These are phyloP conservation scores for Scleropages formosus DNA, from an alignment of 2,797 vertebrate species.

Conservation along the genomic window DNA sequence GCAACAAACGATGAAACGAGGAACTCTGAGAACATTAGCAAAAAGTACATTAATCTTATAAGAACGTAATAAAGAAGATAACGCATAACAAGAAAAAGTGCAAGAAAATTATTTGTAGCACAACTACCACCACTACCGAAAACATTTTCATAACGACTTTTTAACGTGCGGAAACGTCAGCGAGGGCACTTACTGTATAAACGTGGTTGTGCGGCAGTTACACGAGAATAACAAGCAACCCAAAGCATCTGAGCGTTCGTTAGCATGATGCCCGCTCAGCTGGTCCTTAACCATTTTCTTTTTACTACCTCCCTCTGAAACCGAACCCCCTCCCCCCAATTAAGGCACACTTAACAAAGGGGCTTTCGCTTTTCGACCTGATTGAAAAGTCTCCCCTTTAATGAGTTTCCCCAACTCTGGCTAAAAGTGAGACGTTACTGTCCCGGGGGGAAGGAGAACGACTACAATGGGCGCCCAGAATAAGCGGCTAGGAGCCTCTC, in stretches of 20 bases:
- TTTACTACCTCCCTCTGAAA: conserved; percentile 60
- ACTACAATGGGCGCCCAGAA: conserved; percentile 63
- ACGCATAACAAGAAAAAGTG: no score
- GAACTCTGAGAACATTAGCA: no score
- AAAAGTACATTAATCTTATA: no score
- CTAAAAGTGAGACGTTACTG: conserved; percentile 57
- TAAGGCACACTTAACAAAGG: conserved; percentile 65
- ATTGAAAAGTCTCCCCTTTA: conserved; percentile 67
- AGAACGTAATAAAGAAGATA: no score
- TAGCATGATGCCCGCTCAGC: conserved; percentile 42
- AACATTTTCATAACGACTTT: no score
- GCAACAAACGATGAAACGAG: no score
- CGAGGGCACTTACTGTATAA: no score
- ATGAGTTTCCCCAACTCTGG: conserved; percentile 63
- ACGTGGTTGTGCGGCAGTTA: no score
- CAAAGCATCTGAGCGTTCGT: conserved; percentile 58
- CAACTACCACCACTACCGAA: no score
- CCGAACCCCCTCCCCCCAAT: conserved; percentile 60
- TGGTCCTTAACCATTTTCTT: conserved; percentile 51
- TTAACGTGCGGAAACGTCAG: no score
- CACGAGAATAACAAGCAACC: conserved; percentile 36
- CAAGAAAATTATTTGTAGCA: no score
- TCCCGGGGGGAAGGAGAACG: conserved; percentile 62
- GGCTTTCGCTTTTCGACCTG: conserved; percentile 62
- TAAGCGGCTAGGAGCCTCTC: conserved; percentile 54